phyloP scores from a whole-genome alignment of 2,888 invertebrate species.

The Orchesella flavescens region DNA sequence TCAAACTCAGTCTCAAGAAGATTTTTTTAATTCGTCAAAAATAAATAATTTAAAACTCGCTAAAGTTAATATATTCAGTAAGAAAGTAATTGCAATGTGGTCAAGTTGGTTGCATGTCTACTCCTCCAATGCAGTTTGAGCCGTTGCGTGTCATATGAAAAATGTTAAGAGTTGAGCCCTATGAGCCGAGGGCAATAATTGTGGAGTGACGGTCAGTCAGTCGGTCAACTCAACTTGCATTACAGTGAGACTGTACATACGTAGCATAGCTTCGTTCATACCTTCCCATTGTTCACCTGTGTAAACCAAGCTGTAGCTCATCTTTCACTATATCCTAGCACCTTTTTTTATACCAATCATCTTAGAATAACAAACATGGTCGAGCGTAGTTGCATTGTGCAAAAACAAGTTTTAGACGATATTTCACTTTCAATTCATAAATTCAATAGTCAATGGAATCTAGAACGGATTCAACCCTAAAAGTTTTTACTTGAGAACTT shows the following conservation, averaged over 20 bases:
- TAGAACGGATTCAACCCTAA: constrained; percentile 56
- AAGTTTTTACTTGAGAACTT: too few relatives aligned
- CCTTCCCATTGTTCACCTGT: too few relatives aligned
- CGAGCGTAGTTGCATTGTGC: neutral
- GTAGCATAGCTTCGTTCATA: neutral
- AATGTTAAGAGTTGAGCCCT: too few relatives aligned
- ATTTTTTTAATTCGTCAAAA: neutral
- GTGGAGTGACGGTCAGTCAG: neutral
- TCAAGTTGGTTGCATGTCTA: neutral
- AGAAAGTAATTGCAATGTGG: neutral
- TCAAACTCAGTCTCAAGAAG: neutral
- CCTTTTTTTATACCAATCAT: neutral
- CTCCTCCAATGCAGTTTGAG: neutral
- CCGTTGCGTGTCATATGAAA: neutral
- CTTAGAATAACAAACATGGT: neutral
- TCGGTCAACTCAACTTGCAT: neutral
- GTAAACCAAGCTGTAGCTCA: too few relatives aligned
- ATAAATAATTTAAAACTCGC: neutral
- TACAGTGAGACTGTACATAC: neutral
- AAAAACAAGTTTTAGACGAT: constrained; percentile 55
- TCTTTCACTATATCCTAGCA: too few relatives aligned
- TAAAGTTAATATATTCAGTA: neutral
- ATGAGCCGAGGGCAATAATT: too few relatives aligned
- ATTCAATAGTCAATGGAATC: constrained; percentile 58
- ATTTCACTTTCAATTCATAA: constrained; percentile 66